Evolutionary conservation across 37 sponge, comb jelly and placozoan genomes (phyloP), one percentile per base, ranked within the genome.

Genomic region (Cladorhizidae sp.): DNA sequence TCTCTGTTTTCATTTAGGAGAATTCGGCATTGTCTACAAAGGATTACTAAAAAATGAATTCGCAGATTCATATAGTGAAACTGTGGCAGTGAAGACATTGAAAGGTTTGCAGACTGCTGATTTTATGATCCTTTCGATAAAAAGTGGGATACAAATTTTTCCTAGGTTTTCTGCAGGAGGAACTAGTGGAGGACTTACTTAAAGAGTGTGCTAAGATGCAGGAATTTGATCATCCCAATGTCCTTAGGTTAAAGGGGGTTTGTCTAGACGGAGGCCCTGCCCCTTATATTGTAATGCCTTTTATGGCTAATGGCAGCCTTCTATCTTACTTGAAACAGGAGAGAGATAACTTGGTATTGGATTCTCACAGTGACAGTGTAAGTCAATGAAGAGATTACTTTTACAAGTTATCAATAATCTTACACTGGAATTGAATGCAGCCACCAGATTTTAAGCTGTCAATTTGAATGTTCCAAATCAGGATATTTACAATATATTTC

Each of bases 231-330:
- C 67, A 65, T 12, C 35, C 67, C 36, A 65, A 65, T 31, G 67
- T 65, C 3, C 36, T 65, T 2, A 65, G 5, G 35, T 36, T 65
- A 28, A 31, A 3, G 12, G 67, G 67, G 36, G 67, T 65, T 2
- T 65, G 67, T 65, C 67, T 65, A 17, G 67, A 65, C 32, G 67
- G 67, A 32, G 67, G 67, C 3, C 67, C 67, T 5, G 67, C 67
- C 31, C 67, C 67, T 14, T 65, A 65, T 36, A n/a, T n/a, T n/a
- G n/a, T n/a, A n/a, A n/a, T n/a, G n/a, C n/a, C n/a, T n/a, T n/a
- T n/a, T n/a, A n/a, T 65, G 67, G 32, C 67, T 31, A 65, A 65
- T 65, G 67, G 67, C 17, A 65, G 67, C 32, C 67, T 65, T 7
- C 67, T 65, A 5, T 65, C 67, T 12, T 65, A 65, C 11, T 11